These are phyloP conservation scores for Aquatica leii DNA, from an alignment of 2,888 invertebrate genomes.

Conservation along the genomic window DNA sequence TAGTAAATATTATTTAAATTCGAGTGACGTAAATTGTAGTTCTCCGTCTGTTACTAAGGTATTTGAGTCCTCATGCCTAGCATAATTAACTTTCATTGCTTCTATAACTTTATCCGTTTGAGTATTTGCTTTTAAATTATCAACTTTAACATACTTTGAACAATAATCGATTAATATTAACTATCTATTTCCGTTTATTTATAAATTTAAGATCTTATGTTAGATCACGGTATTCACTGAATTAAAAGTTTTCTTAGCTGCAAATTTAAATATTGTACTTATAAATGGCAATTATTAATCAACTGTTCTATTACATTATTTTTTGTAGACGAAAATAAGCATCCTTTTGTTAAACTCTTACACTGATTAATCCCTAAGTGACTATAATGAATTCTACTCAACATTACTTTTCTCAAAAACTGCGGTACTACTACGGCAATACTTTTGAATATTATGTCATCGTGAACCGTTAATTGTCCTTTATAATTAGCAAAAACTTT, in stretches of 20 bases:
- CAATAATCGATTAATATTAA: constrained; percentile 13
- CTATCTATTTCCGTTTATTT: constrained; percentile 3
- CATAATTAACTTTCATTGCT: constrained; percentile 14
- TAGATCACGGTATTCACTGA: constrained; percentile 5
- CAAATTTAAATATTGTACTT: constrained; percentile 11
- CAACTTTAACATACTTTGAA: constrained; percentile 18
- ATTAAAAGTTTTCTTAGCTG: not conserved
- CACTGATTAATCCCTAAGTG: constrained; percentile 46
- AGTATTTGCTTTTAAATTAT: constrained; percentile 9
- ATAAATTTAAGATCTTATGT: not conserved
- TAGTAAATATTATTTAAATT: constrained; percentile 9
- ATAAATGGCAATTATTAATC: constrained; percentile 34
- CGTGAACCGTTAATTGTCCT: constrained; percentile 26
- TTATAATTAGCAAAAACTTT: constrained; percentile 11
- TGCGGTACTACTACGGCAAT: constrained; percentile 38
- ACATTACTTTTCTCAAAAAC: constrained; percentile 38
- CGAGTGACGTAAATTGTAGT: constrained; percentile 12
- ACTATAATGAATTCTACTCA: constrained; percentile 43
- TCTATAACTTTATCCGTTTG: constrained; percentile 10
- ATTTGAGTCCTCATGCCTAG: constrained; percentile 23
- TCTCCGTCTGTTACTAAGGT: constrained; percentile 20
- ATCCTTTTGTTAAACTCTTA: constrained; percentile 38
- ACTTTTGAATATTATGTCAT: constrained; percentile 32
- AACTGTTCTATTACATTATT: constrained; percentile 39
- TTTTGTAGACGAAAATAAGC: constrained; percentile 44